Base-by-base conservation (phyloP, 1,140 invertebrate species). In the Hylaeus anthracinus region DNA sequence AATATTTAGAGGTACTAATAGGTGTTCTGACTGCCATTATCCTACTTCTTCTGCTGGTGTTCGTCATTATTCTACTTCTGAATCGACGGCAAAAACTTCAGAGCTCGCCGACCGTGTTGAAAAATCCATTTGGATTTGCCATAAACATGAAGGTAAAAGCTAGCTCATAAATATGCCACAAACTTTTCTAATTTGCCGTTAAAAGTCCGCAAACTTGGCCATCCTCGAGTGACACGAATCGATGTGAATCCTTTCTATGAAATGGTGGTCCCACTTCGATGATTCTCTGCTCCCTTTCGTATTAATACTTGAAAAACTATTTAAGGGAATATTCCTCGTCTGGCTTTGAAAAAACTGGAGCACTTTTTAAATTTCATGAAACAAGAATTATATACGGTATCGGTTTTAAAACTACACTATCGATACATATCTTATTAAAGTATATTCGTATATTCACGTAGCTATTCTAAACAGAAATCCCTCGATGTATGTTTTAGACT, bases 21-120 rank as follows among this genome's bases (percentile, higher is more conserved):
- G 96, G 96, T 41, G 95, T 96, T 9, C 90, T 97, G 72, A 96
- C 95, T 55, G 96, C 96, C 43, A 94, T 97, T 77, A 96, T 96
- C 88, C 93, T 97, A n/a, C 91, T 96, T 15, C 91, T 96, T 55
- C 89, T 96, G 10, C 91, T 96, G 26, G 94, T 96, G 70, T 96
- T 96, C 90, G 94, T 96, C 58, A 94, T 96, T 64, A 95, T 96
- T 75, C 91, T 97, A 67, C 92, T 95, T 64, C 91, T 96, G 15
- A 96, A 95, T 88, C 94, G 95, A 77, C 93, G 96, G 73, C 95
- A 96, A 80, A 95, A 96, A 84, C 91, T 95, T 3, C 95, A 95
- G 87, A 95, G 94, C 39, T 95, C 95, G 10, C 95, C 95, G 10
- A 95, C 95, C 3, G 93, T 95, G 65, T 90, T 95, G 10, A 94